phyloP scores from a whole-genome alignment of 2,888 invertebrate genomes.

The Acronicta psi region DNA sequence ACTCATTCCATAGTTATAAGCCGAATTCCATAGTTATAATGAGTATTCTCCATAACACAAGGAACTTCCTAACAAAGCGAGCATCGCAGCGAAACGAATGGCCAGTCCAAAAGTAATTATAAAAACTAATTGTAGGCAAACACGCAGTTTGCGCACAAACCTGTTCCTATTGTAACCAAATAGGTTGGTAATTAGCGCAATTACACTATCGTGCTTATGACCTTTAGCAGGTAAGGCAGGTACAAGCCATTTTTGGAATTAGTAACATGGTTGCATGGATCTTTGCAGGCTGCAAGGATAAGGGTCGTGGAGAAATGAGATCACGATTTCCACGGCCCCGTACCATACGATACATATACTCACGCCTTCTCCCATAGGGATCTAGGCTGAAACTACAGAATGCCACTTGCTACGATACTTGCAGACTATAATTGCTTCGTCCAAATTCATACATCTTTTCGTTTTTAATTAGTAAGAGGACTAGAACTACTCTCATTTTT shows the following conservation, averaged over 20 bases:
- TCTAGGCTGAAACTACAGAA: no score
- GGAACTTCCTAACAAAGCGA: constrained; percentile 34
- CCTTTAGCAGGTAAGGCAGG: constrained; percentile 21
- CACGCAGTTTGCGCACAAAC: constrained; percentile 40
- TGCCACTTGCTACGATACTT: no score
- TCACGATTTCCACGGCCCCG: neutral
- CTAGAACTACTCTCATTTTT: no score
- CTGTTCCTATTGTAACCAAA: constrained; percentile 47
- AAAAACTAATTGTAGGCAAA: constrained; percentile 34
- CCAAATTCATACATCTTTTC: no score
- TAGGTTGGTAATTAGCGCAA: constrained; percentile 45
- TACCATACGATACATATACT: no score
- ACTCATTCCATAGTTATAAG: constrained; percentile 12
- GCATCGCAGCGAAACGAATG: constrained; percentile 40
- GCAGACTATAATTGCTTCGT: no score
- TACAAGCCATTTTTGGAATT: constrained; percentile 3
- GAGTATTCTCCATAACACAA: constrained; percentile 28
- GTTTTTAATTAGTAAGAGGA: no score
- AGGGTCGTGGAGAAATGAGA: neutral
- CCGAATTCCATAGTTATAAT: constrained; percentile 17
- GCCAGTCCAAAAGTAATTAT: constrained; percentile 28
- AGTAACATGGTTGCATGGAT: neutral
- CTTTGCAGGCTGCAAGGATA: no score
- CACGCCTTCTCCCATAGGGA: no score
- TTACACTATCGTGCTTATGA: constrained; percentile 35